phyloP scores from a whole-genome alignment of 2,797 vertebrate species.

The Phrynocephalus forsythii region DNA sequence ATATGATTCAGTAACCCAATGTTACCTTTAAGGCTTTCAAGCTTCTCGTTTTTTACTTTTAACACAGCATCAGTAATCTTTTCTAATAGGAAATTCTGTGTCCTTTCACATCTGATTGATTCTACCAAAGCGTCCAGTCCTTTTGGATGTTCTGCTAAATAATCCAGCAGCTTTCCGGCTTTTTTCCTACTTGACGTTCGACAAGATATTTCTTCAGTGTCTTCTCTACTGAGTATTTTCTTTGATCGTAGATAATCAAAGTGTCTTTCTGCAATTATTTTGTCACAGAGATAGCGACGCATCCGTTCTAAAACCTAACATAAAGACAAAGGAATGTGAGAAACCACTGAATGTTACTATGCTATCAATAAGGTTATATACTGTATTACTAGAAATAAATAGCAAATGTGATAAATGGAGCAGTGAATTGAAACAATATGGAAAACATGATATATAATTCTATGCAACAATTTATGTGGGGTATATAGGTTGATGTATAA shows the following conservation, averaged over 20 bases:
- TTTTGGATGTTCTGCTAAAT: conserved; percentile 91
- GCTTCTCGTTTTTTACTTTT: conserved; percentile 90
- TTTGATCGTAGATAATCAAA: conserved; percentile 94
- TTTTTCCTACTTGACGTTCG: conserved; percentile 88
- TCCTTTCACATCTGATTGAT: conserved; percentile 88
- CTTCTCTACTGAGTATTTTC: conserved; percentile 92
- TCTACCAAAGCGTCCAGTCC: conserved; percentile 91
- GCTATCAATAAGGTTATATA: background rate
- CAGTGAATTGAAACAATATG: conserved; percentile 1
- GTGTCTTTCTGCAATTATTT: conserved; percentile 93
- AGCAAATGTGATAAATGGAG: background rate
- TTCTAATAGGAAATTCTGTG: conserved; percentile 92
- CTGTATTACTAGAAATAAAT: background rate
- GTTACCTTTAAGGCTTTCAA: conserved; percentile 89
- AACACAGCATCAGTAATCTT: conserved; percentile 96
- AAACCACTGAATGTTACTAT: conserved; percentile 25
- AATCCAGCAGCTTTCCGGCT: conserved; percentile 89
- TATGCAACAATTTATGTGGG: background rate
- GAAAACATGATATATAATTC: background rate
- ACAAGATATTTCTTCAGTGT: conserved; percentile 93
- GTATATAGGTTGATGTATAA: background rate
- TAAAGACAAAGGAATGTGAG: conserved; percentile 34
- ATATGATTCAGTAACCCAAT: conserved; percentile 31
- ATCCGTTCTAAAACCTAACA: conserved; percentile 89
- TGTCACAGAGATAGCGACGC: conserved; percentile 91